Evolutionary conservation across 92 coral and sea anemone genomes (phyloP).

Genomic region (Galaxea fascicularis): DNA sequence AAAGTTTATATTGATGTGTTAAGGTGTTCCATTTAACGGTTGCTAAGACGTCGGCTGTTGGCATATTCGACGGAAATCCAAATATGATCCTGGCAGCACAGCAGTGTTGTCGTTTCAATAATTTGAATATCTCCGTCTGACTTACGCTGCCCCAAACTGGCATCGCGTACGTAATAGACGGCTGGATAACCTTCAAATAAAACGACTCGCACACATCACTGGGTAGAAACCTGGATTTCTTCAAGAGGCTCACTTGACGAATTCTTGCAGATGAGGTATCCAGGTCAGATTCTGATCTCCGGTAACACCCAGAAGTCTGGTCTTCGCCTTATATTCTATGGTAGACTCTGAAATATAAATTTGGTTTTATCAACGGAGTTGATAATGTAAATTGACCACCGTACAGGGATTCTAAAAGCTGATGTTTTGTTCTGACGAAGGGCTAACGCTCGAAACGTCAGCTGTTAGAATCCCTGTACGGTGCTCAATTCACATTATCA

Average conservation of each 20-base stretch:
- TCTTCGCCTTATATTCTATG: background rate
- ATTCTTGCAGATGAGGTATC: conserved; percentile 23
- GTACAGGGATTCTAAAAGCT: too few relatives aligned
- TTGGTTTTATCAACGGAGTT: too few relatives aligned
- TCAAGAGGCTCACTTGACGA: conserved; percentile 8
- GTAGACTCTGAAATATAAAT: background rate
- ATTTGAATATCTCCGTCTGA: background rate
- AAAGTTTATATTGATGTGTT: background rate
- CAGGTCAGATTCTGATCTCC: conserved; percentile 5
- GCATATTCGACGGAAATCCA: too few relatives aligned
- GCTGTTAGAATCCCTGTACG: too few relatives aligned
- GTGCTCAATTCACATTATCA: too few relatives aligned
- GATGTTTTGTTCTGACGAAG: too few relatives aligned
- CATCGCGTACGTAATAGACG: conserved; percentile 36
- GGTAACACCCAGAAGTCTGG: conserved; percentile 21
- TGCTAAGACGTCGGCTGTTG: background rate
- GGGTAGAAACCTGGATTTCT: conserved; percentile 21
- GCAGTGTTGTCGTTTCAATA: conserved; percentile 37
- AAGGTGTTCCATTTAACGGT: too few relatives aligned
- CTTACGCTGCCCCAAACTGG: conserved; percentile 19
- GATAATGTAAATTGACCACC: too few relatives aligned
- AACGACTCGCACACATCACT: conserved; percentile 6
- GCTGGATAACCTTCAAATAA: conserved; percentile 21
- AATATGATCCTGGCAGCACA: conserved; percentile 29
- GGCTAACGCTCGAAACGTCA: too few relatives aligned